These are phyloP conservation scores for Helicoverpa zea DNA, from an alignment of 1,140 invertebrate species.

Conservation along the genomic window DNA sequence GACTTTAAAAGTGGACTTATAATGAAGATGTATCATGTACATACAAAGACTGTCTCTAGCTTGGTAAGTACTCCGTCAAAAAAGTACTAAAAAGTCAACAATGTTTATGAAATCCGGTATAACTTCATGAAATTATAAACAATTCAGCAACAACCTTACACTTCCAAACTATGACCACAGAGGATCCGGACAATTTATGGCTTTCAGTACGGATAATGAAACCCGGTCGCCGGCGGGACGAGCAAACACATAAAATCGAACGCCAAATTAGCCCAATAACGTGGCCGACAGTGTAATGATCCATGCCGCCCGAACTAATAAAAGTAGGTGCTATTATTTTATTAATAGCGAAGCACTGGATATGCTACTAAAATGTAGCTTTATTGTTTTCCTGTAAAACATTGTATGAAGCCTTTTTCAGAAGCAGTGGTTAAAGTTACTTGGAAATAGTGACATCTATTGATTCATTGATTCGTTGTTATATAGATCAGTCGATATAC, in stretches of 20 bases:
- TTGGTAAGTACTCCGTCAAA: too few species aligned
- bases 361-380: constrained; percentile 39
- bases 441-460: background rate
- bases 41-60: too few species aligned
- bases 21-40: too few species aligned
- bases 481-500: too few species aligned
- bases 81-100: too few species aligned
- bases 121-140: background rate
- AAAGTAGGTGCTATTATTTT: constrained; percentile 48
- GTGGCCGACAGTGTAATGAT: constrained; percentile 61
- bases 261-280: constrained; percentile 66
- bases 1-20: too few species aligned
- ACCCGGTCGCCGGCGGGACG: constrained; percentile 58
- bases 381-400: constrained; percentile 4
- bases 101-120: too few species aligned
- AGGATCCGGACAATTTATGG: constrained; percentile 47
- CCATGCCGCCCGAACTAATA: constrained; percentile 56
- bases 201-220: constrained; percentile 63
- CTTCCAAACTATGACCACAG: constrained; percentile 14
- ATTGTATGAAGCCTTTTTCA: background rate
- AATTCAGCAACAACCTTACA: constrained; percentile 12
- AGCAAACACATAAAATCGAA: constrained; percentile 68
- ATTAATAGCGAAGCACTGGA: constrained; percentile 43
- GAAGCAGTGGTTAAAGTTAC: too few species aligned
- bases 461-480: background rate